Percentiles rank a stretch among this genome's conserved stretches.
These are phyloP conservation scores for Aix galericulata DNA, from an alignment of 2,113 vertebrate species.

Conservation along the genomic window DNA sequence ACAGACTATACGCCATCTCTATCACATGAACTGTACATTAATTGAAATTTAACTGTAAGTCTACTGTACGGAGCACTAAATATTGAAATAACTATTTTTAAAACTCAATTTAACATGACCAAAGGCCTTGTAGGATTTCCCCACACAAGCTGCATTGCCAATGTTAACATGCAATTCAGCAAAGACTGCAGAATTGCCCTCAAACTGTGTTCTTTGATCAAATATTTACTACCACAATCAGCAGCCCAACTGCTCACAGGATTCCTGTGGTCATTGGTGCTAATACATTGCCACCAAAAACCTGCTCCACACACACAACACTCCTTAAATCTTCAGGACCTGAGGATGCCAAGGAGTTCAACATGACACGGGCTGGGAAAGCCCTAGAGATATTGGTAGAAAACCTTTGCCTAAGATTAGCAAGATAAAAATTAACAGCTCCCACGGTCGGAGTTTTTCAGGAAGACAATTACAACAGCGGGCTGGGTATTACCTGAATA, in stretches of 20 bases:
- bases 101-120: background rate
- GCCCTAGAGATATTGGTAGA: background rate
- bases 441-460: background rate
- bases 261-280: background rate
- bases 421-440: background rate
- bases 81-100: background rate
- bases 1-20: background rate
- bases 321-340: background rate
- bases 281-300: background rate
- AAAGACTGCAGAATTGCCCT: background rate
- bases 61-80: background rate
- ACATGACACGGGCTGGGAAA: background rate
- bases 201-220: background rate
- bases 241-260: background rate
- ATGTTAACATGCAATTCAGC: background rate
- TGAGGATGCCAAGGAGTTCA: background rate
- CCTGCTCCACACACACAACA: background rate
- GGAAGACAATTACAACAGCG: background rate
- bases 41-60: background rate
- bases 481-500: background rate
- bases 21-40: background rate
- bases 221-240: background rate
- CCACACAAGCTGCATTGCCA: background rate
- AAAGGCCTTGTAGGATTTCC: background rate
- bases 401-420: background rate